Conservation (phyloP, 2,797 vertebrate species). For the Epinephelus malabaricus region DNA sequence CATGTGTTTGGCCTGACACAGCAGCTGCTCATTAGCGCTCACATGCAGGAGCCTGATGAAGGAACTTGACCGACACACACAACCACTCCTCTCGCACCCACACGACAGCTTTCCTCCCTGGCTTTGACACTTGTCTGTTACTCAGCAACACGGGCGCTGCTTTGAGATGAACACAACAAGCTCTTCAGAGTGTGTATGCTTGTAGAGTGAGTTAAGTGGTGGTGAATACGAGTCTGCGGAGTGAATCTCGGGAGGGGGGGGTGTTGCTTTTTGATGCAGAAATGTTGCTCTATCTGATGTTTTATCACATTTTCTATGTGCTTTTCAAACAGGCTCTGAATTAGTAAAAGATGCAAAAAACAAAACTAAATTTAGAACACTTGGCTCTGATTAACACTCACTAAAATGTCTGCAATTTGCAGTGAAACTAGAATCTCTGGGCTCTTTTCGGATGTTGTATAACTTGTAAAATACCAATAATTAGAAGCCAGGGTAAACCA, state of each 20-base stretch:
- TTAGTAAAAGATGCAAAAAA: not conserved
- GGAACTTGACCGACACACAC: constrained; percentile 44
- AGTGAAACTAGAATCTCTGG: not conserved
- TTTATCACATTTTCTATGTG: constrained; percentile 13
- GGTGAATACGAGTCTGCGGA: constrained; percentile 24
- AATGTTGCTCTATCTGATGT: not conserved
- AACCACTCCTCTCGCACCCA: constrained; percentile 51
- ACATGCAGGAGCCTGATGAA: constrained; percentile 42
- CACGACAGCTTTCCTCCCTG: constrained; percentile 63
- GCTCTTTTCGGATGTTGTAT: not conserved
- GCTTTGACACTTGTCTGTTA: constrained; percentile 67
- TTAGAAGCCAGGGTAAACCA: not conserved
- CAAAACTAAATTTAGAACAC: not conserved
- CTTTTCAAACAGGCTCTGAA: constrained; percentile 2
- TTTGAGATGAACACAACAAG: constrained; percentile 56
- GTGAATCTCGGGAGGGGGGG: constrained; percentile 7
- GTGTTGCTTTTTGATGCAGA: constrained; percentile 20
- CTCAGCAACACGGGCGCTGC: constrained; percentile 64
- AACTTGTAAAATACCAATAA: not conserved
- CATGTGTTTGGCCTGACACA: constrained; percentile 42
- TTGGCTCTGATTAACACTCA: not conserved
- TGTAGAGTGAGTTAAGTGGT: constrained; percentile 51
- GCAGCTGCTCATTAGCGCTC: constrained; percentile 67
- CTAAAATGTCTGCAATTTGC: no score
- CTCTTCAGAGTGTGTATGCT: constrained; percentile 43